Evolutionary conservation across 2,113 vertebrate species (phyloP).

Genomic region (Caranx melampygus): DNA sequence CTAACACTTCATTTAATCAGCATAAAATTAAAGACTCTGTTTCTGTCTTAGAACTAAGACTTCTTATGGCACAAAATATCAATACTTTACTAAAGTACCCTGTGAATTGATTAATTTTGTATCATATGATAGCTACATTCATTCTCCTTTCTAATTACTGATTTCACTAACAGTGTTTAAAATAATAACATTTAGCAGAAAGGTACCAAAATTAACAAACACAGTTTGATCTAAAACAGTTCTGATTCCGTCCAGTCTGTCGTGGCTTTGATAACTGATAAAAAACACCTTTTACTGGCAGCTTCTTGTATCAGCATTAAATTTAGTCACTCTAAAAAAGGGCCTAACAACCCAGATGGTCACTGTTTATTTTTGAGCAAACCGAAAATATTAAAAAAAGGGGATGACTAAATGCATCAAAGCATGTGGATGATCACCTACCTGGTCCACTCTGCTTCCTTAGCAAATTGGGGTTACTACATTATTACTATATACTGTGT

Average conservation of each 20-base stretch:
- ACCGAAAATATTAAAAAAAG: neutral
- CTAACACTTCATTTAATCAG: too few relatives aligned
- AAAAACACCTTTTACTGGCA: neutral
- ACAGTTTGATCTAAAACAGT: neutral
- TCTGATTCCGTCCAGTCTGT: neutral
- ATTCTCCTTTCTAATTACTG: neutral
- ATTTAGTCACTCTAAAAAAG: neutral
- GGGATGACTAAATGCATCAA: neutral
- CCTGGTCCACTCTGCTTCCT: constrained; percentile 57
- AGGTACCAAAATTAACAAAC: too few relatives aligned
- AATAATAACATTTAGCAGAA: neutral
- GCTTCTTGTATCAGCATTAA: neutral
- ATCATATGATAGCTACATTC: neutral
- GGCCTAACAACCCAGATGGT: neutral
- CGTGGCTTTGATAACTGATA: neutral
- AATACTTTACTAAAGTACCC: neutral
- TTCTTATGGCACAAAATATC: neutral
- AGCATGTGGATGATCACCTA: constrained; percentile 55
- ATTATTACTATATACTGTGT: constrained; percentile 6
- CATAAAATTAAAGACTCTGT: too few relatives aligned
- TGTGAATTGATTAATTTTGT: neutral
- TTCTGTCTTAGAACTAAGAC: neutral
- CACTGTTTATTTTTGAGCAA: neutral
- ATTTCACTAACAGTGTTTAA: neutral
- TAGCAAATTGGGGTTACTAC: constrained; percentile 57